Evolutionary conservation across 1,140 invertebrate genomes (phyloP).

Genomic region (Tetranychus cinnabarinus): DNA sequence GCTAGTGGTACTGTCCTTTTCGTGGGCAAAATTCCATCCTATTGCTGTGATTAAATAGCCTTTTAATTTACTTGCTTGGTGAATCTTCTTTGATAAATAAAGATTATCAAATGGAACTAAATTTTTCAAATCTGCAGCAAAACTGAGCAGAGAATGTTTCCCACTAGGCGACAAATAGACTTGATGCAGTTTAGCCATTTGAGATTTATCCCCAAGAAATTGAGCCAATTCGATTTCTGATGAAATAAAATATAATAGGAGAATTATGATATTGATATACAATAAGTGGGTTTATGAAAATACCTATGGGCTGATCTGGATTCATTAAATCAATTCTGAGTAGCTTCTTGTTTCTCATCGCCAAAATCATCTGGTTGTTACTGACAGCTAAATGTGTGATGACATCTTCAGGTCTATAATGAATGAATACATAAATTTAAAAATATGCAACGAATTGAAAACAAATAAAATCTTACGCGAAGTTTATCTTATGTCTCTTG

Average conservation of each 20-base stretch:
- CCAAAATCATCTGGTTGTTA: constrained; percentile 54
- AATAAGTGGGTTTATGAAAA: neutral
- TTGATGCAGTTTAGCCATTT: constrained; percentile 32
- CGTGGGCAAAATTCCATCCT: constrained; percentile 42
- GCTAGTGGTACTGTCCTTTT: constrained; percentile 40
- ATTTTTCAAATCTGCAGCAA: constrained; percentile 24
- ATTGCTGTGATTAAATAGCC: constrained; percentile 71
- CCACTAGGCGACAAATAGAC: constrained; percentile 68
- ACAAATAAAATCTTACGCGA: constrained; percentile 17
- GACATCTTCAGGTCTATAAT: constrained; percentile 44
- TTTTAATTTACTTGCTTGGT: constrained; percentile 22
- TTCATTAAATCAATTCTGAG: constrained; percentile 56
- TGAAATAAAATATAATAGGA: neutral
- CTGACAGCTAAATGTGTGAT: constrained; percentile 54
- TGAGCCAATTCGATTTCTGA: neutral
- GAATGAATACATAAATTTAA: constrained; percentile 25
- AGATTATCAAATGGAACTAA: constrained; percentile 38
- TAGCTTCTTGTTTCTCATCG: constrained; percentile 54
- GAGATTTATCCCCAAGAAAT: constrained; percentile 17
- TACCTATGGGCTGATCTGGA: constrained; percentile 24
- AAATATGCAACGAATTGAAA: neutral
- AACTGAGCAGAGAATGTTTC: constrained; percentile 50
- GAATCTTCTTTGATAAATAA: constrained; percentile 46
- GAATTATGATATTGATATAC: neutral
- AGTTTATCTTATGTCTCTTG: constrained; percentile 20